Conservation (phyloP, 2,797 vertebrate genomes). For the Columba guinea region DNA sequence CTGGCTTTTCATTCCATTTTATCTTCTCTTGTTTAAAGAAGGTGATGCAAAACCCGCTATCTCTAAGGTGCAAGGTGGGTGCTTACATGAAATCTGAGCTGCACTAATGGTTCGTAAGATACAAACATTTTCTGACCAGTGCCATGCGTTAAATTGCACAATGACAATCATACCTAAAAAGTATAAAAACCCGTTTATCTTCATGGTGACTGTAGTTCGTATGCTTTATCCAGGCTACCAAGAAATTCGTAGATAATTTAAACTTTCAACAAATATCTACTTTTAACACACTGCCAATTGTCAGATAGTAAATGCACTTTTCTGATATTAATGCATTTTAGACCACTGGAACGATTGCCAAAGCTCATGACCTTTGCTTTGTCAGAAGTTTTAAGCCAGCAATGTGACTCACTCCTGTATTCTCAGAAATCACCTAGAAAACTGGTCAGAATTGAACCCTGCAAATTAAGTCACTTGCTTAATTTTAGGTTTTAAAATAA, state of each 20-base stretch:
- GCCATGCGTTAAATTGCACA: not conserved
- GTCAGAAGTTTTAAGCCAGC: slow-evolving; percentile 22
- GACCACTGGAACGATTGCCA: not conserved
- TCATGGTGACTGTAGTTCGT: not conserved
- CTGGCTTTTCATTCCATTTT: not conserved
- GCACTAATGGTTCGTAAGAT: not conserved
- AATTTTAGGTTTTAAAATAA: slow-evolving; percentile 60
- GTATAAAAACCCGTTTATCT: not conserved
- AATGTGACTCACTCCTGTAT: not conserved
- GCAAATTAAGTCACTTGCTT: slow-evolving; percentile 15
- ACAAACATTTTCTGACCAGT: not conserved
- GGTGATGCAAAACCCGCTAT: not conserved
- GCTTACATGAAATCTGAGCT: not conserved
- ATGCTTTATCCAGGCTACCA: not conserved
- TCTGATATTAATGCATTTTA: not conserved
- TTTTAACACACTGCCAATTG: not conserved
- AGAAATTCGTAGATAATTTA: not conserved
- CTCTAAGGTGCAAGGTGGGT: not conserved
- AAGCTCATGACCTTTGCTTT: not conserved
- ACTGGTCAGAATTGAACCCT: not conserved
- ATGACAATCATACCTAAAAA: not conserved
- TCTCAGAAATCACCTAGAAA: not conserved
- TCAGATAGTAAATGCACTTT: not conserved
- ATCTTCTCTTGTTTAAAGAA: not conserved
- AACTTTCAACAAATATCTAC: not conserved